Conservation (phyloP, 2,888 invertebrate genomes). For the Erannis defoliaria region DNA sequence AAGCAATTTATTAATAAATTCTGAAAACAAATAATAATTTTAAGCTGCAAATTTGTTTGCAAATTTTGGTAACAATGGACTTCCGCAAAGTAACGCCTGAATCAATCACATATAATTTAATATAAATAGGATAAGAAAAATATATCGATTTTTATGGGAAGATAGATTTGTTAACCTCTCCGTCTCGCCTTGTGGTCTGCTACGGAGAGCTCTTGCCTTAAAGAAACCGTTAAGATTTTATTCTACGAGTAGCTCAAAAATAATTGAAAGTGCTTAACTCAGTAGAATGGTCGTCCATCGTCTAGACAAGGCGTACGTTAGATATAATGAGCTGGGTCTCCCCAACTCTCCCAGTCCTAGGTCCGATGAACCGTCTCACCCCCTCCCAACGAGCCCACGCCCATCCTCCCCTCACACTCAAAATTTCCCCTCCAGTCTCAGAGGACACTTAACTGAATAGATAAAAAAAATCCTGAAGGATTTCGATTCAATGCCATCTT, state of each 20-base stretch:
- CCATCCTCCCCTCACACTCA: conserved; percentile 34
- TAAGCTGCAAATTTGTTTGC: no score
- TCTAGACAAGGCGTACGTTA: conserved; percentile 60
- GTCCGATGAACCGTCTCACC: conserved; percentile 79
- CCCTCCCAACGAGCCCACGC: conserved; percentile 42
- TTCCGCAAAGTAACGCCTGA: no score
- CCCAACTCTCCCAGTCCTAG: conserved; percentile 48
- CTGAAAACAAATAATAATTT: no score
- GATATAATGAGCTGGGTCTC: conserved; percentile 45
- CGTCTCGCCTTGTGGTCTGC: no score
- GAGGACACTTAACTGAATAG: conserved; percentile 49
- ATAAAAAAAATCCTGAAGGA: conserved; percentile 42
- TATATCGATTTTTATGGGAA: no score
- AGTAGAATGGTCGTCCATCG: conserved; percentile 43
- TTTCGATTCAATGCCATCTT: conserved; percentile 19
- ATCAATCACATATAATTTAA: no score
- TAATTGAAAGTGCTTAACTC: not conserved
- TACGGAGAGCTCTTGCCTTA: no score
- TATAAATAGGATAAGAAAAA: no score
- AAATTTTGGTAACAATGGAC: no score
- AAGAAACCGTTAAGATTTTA: no score
- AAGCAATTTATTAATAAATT: no score
- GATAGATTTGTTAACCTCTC: no score
- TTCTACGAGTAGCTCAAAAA: not conserved
- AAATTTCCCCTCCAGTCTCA: conserved; percentile 39